Evolutionary conservation across 1,140 invertebrate species (phyloP), one percentile per base, ranked within the genome.

Genomic region (Augochlora pura): DNA sequence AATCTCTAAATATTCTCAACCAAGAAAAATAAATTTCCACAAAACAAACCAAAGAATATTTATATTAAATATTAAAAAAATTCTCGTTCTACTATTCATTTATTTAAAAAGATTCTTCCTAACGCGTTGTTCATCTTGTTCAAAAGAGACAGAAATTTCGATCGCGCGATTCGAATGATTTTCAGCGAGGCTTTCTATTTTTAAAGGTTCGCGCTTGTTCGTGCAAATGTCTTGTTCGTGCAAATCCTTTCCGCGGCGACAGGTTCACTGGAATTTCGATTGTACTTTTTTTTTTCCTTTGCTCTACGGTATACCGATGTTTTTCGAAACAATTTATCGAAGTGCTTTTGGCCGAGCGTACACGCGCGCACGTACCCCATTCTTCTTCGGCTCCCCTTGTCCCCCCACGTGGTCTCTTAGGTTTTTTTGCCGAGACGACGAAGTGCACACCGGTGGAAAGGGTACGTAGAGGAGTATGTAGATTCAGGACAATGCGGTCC

Each of bases 401-500:
- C 32, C 42, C 42, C 38, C 32, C n/a, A n/a, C n/a, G 46, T 38
- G 52, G 10, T 8, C 62, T 46, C 49, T 27, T 59, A n/a, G 23
- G 62, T 57, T 57, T 57, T n/a, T 32, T 25, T 39, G 39, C 39
- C 57, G 39, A 52, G 71, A 85, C 76, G 64, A 86, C 84, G 65
- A 83, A 77, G 80, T 80, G 80, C 72, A 82, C 76, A 77, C 75
- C 62, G 80, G 71, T n/a, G 81, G 76, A 82, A 84, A 81, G 64
- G 77, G 81, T 77, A 85, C 80, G 87, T 82, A 83, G 80, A 83
- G 78, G 79, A 86, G 84, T 88, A 89, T 90, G 88, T 89, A 89
- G 88, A 89, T 88, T 86, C 86, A 78, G 86, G 87, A 90, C 89
- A 90, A 90, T 90, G 89, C 88, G 85, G 88, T 89, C 88, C 89